Evolutionary conservation across 2,888 invertebrate species (phyloP), one percentile per base, ranked within the genome.

Genomic region (Octodonta nipae): DNA sequence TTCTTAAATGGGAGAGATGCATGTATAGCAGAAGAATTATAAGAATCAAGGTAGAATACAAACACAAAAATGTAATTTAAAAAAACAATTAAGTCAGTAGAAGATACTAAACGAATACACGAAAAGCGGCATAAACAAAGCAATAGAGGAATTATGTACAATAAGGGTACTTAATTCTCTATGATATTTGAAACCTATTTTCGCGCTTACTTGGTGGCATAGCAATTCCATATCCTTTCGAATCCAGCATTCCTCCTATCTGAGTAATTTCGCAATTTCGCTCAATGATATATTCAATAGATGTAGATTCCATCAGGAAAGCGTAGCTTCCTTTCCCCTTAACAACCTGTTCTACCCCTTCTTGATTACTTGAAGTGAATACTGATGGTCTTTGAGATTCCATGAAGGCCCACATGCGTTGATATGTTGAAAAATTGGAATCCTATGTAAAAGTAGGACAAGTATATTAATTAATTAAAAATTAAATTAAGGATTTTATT

Each of bases 361-460:
- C 89, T 12, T 75, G 74, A 56, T 91, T 93, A 47, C 75, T 80
- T 27, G 74, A 70, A 0, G 85, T 80, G 56, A 93, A 91, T 0
- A 93, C 88, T 0, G 80, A 73, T 0, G 93, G 91, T 26, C 82
- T 71, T 4, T 87, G 78, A 1, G 84, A 83, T 48, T 78, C 79
- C 95, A 95, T 96, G 49, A 85, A 82, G 0, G 85, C 79, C 87
- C 91, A 95, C 91, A 96, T 95, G 22, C 85, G 71, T 60, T 88
- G 83, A 63, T 93, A 95, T 5, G 87, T 86, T 0, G 86, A 80
- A 49, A 91, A 85, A 63, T 91, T 89, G 1, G 93, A 92, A 52
- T 89, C 89, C 84, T 89, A 51, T 34, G 32, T 32, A 12, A 26
- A 29, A 22, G 13, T n/a, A 15, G 15, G 6, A 25, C 5, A 6